These are phyloP conservation scores for Metacarcinus magister DNA, from an alignment of 2,888 invertebrate genomes.

Conservation along the genomic window DNA sequence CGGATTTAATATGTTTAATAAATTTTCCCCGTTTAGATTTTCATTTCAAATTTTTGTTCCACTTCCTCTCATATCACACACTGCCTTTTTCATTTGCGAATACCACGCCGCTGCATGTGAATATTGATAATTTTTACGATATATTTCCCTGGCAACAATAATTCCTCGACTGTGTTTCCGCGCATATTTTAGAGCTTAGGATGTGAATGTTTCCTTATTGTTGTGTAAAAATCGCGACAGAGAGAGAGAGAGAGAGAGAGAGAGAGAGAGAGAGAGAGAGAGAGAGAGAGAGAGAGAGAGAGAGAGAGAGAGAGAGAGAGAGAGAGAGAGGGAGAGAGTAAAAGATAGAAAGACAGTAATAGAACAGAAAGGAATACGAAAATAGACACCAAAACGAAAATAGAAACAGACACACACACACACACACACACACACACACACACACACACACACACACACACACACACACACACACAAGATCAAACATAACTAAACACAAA, in stretches of 20 bases:
- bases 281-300: no score
- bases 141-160: neutral
- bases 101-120: neutral
- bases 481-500: no score
- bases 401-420: neutral
- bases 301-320: no score
- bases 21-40: neutral
- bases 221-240: no score
- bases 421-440: no score
- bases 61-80: neutral
- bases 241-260: no score
- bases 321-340: no score
- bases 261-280: no score
- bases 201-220: no score
- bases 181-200: neutral
- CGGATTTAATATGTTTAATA: neutral
- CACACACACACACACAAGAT: no score
- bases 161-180: neutral
- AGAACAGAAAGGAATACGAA: neutral
- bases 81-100: neutral
- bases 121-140: neutral
- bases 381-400: neutral
- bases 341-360: no score
- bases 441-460: no score
- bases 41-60: neutral